phyloP scores from a whole-genome alignment of 1,140 invertebrate species.

The Ptiloglossa arizonensis region DNA sequence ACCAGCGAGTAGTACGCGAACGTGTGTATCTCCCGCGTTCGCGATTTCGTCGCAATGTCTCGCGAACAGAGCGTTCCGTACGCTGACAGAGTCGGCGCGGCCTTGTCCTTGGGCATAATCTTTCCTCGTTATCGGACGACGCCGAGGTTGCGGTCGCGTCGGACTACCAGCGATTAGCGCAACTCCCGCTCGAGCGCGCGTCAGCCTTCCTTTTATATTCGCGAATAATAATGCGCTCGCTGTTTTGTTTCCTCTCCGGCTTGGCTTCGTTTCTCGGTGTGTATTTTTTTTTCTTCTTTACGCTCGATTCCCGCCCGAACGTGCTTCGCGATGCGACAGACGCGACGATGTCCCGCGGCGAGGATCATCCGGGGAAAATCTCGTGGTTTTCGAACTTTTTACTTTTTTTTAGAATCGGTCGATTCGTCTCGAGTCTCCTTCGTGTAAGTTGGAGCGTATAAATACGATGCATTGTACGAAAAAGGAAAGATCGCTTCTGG shows the following conservation, averaged over 20 bases:
- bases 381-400: too few relatives aligned
- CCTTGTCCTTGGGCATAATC: conserved; percentile 81
- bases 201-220: conserved; percentile 65
- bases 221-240: conserved; percentile 51
- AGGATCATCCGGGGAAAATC: too few relatives aligned
- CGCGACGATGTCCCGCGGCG: too few relatives aligned
- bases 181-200: conserved; percentile 49
- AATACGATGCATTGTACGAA: too few relatives aligned
- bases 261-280: not conserved
- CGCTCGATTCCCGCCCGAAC: not conserved
- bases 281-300: too few relatives aligned
- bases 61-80: conserved; percentile 32
- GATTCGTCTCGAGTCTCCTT: too few relatives aligned
- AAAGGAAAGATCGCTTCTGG: too few relatives aligned
- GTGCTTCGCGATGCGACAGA: not conserved
- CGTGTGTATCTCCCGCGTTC: conserved; percentile 44
- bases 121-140: conserved; percentile 79
- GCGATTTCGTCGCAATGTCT: conserved; percentile 61
- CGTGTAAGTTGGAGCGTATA: too few relatives aligned
- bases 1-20: conserved; percentile 19
- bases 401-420: too few relatives aligned
- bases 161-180: conserved; percentile 57
- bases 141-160: conserved; percentile 68
- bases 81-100: conserved; percentile 44
- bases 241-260: not conserved